These are phyloP conservation scores for Hypomecis atomaria DNA, from an alignment of 2,888 invertebrate species.

Conservation along the genomic window DNA sequence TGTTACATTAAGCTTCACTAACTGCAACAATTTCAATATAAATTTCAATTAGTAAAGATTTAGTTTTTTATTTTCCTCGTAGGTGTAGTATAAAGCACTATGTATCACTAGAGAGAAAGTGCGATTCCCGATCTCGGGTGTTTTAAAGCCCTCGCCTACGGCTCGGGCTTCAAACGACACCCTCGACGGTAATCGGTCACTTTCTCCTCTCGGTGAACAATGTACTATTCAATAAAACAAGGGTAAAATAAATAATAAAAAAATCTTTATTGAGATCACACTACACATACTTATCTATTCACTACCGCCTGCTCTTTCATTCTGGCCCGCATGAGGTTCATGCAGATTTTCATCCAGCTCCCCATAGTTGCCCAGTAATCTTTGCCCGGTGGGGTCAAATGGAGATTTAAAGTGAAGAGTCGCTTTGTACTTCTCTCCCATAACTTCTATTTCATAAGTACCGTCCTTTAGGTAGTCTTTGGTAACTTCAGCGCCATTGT, in stretches of 20 bases:
- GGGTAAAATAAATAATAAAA: conserved; percentile 1
- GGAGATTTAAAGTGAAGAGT: conserved; percentile 89
- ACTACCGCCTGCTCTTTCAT: conserved; percentile 78
- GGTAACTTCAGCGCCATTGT: conserved; percentile 86
- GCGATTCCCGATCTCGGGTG: too few relatives aligned
- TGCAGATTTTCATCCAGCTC: conserved; percentile 73
- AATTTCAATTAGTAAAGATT: too few relatives aligned
- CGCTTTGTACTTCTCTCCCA: conserved; percentile 90
- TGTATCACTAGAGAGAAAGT: too few relatives aligned
- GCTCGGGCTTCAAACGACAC: too few relatives aligned
- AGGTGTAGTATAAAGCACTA: too few relatives aligned
- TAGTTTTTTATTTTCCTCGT: too few relatives aligned
- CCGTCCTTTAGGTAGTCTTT: conserved; percentile 88
- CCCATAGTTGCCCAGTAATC: conserved; percentile 89
- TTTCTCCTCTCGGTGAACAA: too few relatives aligned
- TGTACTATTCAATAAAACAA: neutral
- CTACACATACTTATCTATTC: conserved; percentile 62
- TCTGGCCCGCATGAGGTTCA: conserved; percentile 77
- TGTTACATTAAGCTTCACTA: too few relatives aligned
- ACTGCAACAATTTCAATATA: too few relatives aligned
- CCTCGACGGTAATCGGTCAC: too few relatives aligned
- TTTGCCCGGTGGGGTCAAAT: conserved; percentile 91
- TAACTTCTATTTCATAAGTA: conserved; percentile 91
- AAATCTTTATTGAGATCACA: conserved; percentile 53
- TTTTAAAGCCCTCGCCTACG: too few relatives aligned